phyloP scores from a whole-genome alignment of 2,113 vertebrate genomes.

The Sminthopsis crassicaudata region DNA sequence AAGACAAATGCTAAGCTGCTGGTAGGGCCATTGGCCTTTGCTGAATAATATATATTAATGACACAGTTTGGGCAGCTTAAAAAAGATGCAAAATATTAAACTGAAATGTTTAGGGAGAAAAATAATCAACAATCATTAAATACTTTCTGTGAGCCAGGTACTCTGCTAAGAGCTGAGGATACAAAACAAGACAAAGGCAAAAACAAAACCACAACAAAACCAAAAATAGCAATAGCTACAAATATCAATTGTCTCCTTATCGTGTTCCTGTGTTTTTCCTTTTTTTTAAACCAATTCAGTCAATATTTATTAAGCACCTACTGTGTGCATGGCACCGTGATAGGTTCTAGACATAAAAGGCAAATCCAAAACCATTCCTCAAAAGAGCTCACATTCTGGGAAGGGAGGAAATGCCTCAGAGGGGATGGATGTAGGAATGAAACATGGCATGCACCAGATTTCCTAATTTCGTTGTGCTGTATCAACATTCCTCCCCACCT shows the following conservation, averaged over 20 bases:
- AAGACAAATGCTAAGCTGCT: not conserved
- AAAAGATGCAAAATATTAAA: not conserved
- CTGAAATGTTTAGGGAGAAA: not conserved
- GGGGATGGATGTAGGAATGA: too few species aligned
- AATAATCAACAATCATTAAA: not conserved
- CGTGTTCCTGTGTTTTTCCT: not conserved
- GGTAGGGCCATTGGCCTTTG: not conserved
- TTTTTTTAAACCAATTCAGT: not conserved
- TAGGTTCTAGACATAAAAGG: not conserved
- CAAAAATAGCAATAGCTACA: not conserved
- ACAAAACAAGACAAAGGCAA: not conserved
- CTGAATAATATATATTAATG: not conserved
- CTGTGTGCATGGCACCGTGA: not conserved
- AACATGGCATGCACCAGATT: not conserved
- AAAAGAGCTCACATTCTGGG: not conserved
- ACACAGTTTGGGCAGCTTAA: not conserved
- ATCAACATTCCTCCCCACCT: not conserved
- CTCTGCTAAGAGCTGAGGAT: not conserved
- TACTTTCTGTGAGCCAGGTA: not conserved
- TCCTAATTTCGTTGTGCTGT: not conserved
- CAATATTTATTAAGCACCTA: not conserved
- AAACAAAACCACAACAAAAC: not conserved
- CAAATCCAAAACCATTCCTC: not conserved
- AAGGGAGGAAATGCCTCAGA: too few species aligned
- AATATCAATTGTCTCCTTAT: not conserved